These are phyloP conservation scores for Eptesicus fuscus DNA, from an alignment of 2,113 vertebrate genomes.

Conservation along the genomic window DNA sequence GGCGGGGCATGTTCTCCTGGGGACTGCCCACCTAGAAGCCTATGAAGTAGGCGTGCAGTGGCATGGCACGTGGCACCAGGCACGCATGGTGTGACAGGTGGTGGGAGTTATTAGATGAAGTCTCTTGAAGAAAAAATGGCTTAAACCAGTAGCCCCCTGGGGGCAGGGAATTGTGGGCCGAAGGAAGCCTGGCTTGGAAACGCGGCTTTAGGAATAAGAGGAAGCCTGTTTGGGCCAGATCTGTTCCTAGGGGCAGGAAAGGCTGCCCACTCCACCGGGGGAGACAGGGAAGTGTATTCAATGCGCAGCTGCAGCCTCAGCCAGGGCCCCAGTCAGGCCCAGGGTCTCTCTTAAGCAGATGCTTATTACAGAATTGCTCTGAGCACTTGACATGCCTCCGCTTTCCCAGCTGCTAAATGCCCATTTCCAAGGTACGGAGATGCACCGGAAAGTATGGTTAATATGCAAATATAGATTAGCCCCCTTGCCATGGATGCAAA, in stretches of 20 bases:
- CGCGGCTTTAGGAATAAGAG: constrained; percentile 7
- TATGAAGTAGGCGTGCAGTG: not conserved
- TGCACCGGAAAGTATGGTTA: constrained; percentile 16
- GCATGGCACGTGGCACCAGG: not conserved
- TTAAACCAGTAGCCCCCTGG: not conserved
- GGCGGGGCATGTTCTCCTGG: not conserved
- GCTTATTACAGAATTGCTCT: constrained; percentile 24
- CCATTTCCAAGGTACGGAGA: constrained; percentile 50
- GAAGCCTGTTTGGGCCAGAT: not conserved
- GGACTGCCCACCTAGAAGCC: not conserved
- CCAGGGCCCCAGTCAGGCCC: not conserved
- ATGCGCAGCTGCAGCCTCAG: not conserved
- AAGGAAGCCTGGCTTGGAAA: constrained; percentile 33
- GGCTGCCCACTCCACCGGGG: not conserved
- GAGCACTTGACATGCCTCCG: constrained; percentile 25
- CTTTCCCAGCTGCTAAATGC: constrained; percentile 45
- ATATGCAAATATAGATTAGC: constrained; percentile 54
- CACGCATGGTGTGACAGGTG: not conserved
- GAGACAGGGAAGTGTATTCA: not conserved
- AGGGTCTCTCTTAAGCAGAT: not conserved
- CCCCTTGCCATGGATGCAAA: constrained; percentile 52
- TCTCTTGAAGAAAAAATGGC: not conserved
- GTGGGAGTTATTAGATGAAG: not conserved
- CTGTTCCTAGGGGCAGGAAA: not conserved
- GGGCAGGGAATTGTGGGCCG: not conserved